phyloP scores from a whole-genome alignment of 2,888 invertebrate genomes.

The Agrilus biguttatus region DNA sequence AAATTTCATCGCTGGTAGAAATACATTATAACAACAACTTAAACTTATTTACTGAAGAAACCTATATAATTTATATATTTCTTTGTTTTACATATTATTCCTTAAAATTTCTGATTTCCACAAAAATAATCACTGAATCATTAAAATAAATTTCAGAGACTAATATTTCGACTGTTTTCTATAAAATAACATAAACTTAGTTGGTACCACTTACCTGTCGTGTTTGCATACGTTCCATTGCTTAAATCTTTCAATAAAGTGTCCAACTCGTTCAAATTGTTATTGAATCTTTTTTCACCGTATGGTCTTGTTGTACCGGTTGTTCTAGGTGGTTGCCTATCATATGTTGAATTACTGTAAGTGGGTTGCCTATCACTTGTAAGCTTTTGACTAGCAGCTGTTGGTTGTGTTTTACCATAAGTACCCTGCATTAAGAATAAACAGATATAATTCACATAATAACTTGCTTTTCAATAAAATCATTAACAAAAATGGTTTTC shows the following conservation, averaged over 20 bases:
- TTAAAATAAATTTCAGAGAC: too few relatives aligned
- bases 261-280: conserved; percentile 82
- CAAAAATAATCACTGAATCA: too few relatives aligned
- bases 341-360: not conserved
- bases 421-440: conserved; percentile 20
- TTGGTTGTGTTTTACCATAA: conserved; percentile 26
- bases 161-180: too few relatives aligned
- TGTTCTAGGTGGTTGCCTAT: conserved; percentile 5
- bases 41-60: too few relatives aligned
- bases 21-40: too few relatives aligned
- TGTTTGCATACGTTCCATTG: conserved; percentile 38
- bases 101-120: too few relatives aligned
- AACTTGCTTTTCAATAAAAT: too few relatives aligned
- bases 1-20: too few relatives aligned
- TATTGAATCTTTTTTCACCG: conserved; percentile 36
- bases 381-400: conserved; percentile 16
- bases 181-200: not conserved
- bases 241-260: conserved; percentile 83
- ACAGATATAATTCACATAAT: too few relatives aligned
- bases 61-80: too few relatives aligned
- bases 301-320: conserved; percentile 22
- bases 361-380: conserved; percentile 7
- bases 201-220: conserved; percentile 1
- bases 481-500: too few relatives aligned
- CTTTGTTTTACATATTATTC: too few relatives aligned